A percentile compares a stretch with the other conserved stretches of the same genome.
These are phyloP conservation scores for Stegana nigrithorax DNA, from an alignment of 2,888 invertebrate species.

Conservation along the genomic window DNA sequence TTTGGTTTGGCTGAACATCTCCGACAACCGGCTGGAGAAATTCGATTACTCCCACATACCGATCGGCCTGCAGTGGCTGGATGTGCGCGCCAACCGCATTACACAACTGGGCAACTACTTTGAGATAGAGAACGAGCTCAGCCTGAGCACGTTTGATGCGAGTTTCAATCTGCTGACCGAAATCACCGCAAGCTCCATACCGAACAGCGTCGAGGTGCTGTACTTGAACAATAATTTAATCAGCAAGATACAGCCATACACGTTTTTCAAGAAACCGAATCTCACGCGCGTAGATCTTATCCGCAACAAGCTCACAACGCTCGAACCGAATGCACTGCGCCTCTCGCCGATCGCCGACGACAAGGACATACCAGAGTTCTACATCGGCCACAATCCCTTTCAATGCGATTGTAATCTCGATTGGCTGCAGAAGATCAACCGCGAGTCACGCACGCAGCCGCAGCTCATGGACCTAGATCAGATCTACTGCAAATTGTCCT, in stretches of 20 bases:
- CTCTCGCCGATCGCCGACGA: conserved; percentile 84
- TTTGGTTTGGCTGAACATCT: conserved; percentile 90
- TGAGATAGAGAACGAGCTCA: conserved; percentile 77
- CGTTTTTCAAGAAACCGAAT: conserved; percentile 90
- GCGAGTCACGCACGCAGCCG: conserved; percentile 84
- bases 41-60: conserved; percentile 92
- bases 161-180: conserved; percentile 87
- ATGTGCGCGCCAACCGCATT: conserved; percentile 89
- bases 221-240: conserved; percentile 92
- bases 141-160: conserved; percentile 85
- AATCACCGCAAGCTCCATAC: conserved; percentile 82
- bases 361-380: conserved; percentile 86
- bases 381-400: conserved; percentile 93
- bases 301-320: conserved; percentile 89
- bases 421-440: conserved; percentile 92
- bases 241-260: conserved; percentile 86
- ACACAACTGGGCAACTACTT: conserved; percentile 83
- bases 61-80: conserved; percentile 85
- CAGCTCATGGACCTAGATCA: conserved; percentile 89
- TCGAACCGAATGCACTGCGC: conserved; percentile 89
- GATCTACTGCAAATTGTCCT: conserved; percentile 88
- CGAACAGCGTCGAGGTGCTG: conserved; percentile 85
- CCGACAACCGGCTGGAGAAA: conserved; percentile 88
- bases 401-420: conserved; percentile 96
- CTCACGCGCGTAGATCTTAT: conserved; percentile 91